These are phyloP conservation scores for Colius striatus DNA, from an alignment of 2,113 vertebrate genomes.

Conservation along the genomic window DNA sequence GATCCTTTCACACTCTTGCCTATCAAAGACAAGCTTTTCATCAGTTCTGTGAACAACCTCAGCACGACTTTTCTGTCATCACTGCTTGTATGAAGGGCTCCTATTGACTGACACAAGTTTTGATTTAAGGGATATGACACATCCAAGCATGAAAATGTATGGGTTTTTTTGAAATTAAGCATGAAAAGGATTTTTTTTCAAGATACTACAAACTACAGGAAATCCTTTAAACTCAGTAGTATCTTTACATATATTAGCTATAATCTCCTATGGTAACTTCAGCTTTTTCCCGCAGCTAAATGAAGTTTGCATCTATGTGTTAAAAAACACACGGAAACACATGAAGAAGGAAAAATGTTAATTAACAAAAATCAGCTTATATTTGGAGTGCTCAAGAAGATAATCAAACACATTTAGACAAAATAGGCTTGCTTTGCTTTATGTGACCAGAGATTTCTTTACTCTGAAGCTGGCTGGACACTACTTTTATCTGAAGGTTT, in stretches of 20 bases:
- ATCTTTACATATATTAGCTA: neutral
- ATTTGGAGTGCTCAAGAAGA: neutral
- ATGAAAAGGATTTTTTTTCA: neutral
- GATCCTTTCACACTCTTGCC: neutral
- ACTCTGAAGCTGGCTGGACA: neutral
- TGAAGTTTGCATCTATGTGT: neutral
- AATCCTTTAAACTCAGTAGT: neutral
- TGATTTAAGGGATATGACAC: neutral
- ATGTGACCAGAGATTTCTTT: neutral
- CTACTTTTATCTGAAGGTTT: neutral
- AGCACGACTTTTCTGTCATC: neutral
- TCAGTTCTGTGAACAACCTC: rapidly evolving
- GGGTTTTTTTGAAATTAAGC: neutral
- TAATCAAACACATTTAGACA: neutral
- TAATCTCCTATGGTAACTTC: neutral
- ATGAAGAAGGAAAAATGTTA: neutral
- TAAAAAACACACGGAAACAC: neutral
- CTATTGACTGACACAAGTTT: neutral
- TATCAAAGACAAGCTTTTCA: neutral
- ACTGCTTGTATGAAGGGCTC: neutral
- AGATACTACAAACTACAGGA: neutral
- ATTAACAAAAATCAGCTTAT: neutral
- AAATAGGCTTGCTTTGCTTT: neutral
- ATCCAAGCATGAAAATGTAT: rapidly evolving
- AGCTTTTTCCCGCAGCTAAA: neutral